phyloP scores from a whole-genome alignment of 2,888 invertebrate genomes.

The Brachyptera risi region DNA sequence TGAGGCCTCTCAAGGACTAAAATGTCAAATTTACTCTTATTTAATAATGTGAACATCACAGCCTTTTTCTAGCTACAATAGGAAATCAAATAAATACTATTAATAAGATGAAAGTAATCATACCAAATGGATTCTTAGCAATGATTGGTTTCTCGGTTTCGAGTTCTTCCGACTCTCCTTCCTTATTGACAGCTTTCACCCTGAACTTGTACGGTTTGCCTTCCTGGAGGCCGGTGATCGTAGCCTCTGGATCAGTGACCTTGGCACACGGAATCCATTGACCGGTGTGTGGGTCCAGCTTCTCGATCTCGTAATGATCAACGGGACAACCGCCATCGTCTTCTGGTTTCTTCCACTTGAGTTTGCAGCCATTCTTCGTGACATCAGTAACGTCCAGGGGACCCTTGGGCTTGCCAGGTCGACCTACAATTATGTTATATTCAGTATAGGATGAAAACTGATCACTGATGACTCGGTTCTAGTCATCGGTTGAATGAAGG shows the following conservation, averaged over 20 bases:
- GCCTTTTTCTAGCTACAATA: too few species aligned
- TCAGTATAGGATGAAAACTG: too few species aligned
- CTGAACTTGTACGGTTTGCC: conserved; percentile 98
- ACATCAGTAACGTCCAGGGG: conserved; percentile 85
- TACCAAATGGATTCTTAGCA: conserved; percentile 98
- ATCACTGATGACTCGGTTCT: too few species aligned
- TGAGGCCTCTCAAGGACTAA: too few species aligned
- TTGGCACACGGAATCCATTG: conserved; percentile 92
- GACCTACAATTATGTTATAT: too few species aligned
- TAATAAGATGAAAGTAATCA: too few species aligned
- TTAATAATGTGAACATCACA: too few species aligned
- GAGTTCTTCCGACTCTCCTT: conserved; percentile 95
- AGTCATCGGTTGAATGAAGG: too few species aligned
- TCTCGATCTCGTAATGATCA: conserved; percentile 94
- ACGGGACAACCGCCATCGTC: conserved; percentile 95
- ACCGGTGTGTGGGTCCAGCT: conserved; percentile 85
- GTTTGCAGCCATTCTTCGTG: conserved; percentile 86
- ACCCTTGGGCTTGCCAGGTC: conserved; percentile 55
- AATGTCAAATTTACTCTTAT: too few species aligned
- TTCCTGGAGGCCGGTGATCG: conserved; percentile 78
- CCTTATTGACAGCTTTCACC: conserved; percentile 95
- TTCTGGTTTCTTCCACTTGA: conserved; percentile 90
- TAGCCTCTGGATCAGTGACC: conserved; percentile 79
- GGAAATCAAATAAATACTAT: too few species aligned
- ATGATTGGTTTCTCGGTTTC: conserved; percentile 91